Evolutionary conservation across 2,797 vertebrate species (phyloP), one percentile per base, ranked within the genome.

Genomic region (Coilia nasus): DNA sequence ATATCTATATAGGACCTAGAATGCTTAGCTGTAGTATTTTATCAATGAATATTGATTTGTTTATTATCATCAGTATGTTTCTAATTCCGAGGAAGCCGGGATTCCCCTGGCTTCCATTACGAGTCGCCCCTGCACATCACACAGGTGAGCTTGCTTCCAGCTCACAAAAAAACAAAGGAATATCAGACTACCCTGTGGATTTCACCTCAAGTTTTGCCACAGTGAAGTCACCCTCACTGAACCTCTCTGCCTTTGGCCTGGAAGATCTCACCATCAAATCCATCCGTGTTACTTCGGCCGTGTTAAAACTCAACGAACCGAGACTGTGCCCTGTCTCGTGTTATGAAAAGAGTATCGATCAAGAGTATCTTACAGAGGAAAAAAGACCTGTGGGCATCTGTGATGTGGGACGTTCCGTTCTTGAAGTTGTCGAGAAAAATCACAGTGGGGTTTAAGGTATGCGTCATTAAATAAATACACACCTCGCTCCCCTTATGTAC

Each of bases 401-500:
- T 44, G 35, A 78, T 41, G 35, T 31, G 64, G 28, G 19, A 44
- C 15, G 5, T 44, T 44, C 19, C 19, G 9, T 44, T 31, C 41
- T 35, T 15, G 2, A 78, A 44, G 35, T 10, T 41, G 71, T 44
- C 35, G 6, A 21, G 35, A 78, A 44, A 75, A 78, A 41, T 78
- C 17, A 6, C 35, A 78, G 71, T 10, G 71, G 71, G 31, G 35
- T 17, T 75, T 35, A 35, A 75, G 31, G 28, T 75, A 75, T 75
- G 28, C 67, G 28, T 75, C 67, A 41, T 75, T 75, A 78, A 78
- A 78, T 78, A 44, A 78, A 78, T 21, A 78, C 31, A 44, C 19
- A 44, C 71, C 35, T 78, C 35, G 35, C 25, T 15, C 64, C 71
- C 31, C 11, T 12, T 54, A 54, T 54, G 10, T 41, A 21, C 17